These are phyloP conservation scores for Amphipoea lucens DNA, from an alignment of 2,888 invertebrate genomes.

Conservation along the genomic window DNA sequence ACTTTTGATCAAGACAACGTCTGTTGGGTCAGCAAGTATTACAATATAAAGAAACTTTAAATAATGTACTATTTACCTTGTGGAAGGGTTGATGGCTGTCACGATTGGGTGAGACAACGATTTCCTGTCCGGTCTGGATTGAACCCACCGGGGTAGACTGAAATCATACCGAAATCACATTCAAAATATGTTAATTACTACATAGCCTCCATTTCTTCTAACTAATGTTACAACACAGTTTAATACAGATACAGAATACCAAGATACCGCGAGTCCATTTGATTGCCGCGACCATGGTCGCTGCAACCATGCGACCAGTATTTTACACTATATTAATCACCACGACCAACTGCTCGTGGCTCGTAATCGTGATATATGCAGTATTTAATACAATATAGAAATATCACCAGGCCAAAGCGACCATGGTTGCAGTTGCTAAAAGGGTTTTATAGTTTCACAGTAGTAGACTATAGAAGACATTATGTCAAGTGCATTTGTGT, in stretches of 20 bases:
- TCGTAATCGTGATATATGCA: too few relatives aligned
- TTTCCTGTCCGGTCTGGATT: constrained; percentile 97
- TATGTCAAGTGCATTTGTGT: not conserved
- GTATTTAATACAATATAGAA: not conserved
- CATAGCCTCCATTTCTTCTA: not conserved
- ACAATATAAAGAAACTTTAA: not conserved
- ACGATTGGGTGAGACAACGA: constrained; percentile 96
- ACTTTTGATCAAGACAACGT: not conserved
- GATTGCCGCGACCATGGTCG: not conserved
- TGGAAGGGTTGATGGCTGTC: constrained; percentile 95
- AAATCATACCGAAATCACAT: constrained; percentile 75
- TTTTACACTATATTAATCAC: not conserved
- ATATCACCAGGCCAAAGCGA: not conserved
- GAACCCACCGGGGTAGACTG: constrained; percentile 98
- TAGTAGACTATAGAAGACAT: not conserved
- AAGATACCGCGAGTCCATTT: not conserved
- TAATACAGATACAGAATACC: constrained; percentile 15
- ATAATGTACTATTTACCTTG: constrained; percentile 90
- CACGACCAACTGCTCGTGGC: too few relatives aligned
- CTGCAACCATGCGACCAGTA: not conserved
- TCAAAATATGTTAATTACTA: constrained; percentile 11
- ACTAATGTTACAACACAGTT: constrained; percentile 8
- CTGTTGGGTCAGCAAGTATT: not conserved
- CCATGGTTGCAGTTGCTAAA: not conserved
- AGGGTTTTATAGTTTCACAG: constrained; percentile 2